A percentile compares a stretch with the other conserved stretches of the same genome.
phyloP scores from a whole-genome alignment of 1,140 invertebrate genomes.

The Drosophila micromelanica region DNA sequence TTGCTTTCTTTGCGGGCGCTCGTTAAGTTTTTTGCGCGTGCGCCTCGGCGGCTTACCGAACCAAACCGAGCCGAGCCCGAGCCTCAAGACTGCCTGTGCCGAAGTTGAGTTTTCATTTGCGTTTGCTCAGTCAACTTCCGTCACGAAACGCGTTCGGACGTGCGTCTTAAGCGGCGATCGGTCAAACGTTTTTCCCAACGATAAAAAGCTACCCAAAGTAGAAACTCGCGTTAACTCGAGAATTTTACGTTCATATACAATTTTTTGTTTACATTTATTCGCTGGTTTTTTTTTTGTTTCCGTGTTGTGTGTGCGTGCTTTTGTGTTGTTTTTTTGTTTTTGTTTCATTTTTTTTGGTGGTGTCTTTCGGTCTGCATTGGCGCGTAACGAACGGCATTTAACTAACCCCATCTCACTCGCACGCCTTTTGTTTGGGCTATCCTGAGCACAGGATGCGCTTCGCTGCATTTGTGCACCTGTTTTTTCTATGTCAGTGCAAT shows the following conservation, averaged over 20 bases:
- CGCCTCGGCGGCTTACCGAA: slow-evolving; percentile 21
- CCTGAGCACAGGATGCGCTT: slow-evolving; percentile 70
- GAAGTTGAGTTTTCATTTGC: slow-evolving; percentile 31
- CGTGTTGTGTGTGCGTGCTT: slow-evolving; percentile 41
- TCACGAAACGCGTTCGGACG: slow-evolving; percentile 74
- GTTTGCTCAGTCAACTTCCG: slow-evolving; percentile 77
- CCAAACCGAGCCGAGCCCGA: slow-evolving; percentile 20
- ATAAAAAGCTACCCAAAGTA: neutral
- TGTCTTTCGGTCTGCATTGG: slow-evolving; percentile 59
- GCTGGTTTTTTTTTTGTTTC: slow-evolving; percentile 24
- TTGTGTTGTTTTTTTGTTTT: slow-evolving; percentile 28
- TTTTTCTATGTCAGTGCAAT: slow-evolving; percentile 15
- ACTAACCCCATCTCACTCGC: slow-evolving; percentile 2
- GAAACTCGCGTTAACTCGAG: slow-evolving; percentile 27
- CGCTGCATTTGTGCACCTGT: slow-evolving; percentile 70
- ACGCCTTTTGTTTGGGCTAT: slow-evolving; percentile 24
- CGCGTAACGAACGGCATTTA: slow-evolving; percentile 59
- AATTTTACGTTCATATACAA: slow-evolving; percentile 11
- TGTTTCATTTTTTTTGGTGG: slow-evolving; percentile 38
- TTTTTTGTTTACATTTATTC: neutral
- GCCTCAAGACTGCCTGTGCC: slow-evolving; percentile 3
- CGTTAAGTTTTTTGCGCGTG: slow-evolving; percentile 49
- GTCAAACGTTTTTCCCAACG: neutral
- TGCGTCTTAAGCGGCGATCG: slow-evolving; percentile 46
- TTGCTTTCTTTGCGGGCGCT: slow-evolving; percentile 9